These are phyloP conservation scores for Tribolium castaneum DNA, from an alignment of 1,140 invertebrate species.

Conservation along the genomic window DNA sequence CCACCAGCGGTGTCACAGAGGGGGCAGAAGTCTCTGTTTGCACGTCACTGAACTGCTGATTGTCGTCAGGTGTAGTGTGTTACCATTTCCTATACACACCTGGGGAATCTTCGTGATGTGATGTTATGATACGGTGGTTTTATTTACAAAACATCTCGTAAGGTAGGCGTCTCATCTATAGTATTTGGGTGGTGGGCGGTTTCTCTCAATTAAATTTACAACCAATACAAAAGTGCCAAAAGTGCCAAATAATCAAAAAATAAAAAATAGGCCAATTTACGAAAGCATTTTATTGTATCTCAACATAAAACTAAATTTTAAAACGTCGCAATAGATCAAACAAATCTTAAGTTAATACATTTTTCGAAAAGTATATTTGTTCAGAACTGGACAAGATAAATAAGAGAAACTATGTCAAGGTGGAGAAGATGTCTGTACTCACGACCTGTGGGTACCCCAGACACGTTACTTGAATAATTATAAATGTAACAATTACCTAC, in stretches of 20 bases:
- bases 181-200: background rate
- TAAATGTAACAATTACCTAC: background rate
- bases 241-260: no score
- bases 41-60: conserved; percentile 7
- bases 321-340: no score
- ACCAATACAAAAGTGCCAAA: no score
- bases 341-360: no score
- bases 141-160: background rate
- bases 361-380: background rate
- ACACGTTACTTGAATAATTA: background rate
- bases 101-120: conserved; percentile 24
- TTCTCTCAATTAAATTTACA: background rate
- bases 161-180: background rate
- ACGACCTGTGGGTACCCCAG: background rate
- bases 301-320: no score
- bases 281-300: no score
- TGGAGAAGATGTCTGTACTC: background rate
- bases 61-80: background rate
- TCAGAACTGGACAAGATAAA: background rate
- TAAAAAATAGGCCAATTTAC: no score
- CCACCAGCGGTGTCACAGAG: background rate
- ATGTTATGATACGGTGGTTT: background rate
- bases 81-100: background rate
- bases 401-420: background rate
- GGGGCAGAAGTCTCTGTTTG: conserved; percentile 12